Evolutionary conservation across 2,888 invertebrate genomes (phyloP).

Genomic region (Catocala sponsa): DNA sequence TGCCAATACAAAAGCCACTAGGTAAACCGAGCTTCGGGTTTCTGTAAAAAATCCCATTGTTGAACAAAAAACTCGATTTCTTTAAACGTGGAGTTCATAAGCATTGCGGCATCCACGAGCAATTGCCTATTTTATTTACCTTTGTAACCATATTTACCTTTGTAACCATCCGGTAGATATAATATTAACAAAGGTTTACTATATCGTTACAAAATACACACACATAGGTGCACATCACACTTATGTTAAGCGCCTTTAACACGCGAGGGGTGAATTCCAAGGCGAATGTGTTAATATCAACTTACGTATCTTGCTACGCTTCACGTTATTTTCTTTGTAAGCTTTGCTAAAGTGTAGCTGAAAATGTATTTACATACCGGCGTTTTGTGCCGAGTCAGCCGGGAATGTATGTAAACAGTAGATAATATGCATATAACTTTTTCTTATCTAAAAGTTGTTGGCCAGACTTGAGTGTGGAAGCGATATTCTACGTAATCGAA

Average conservation of each 20-base stretch:
- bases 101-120: no score
- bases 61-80: no score
- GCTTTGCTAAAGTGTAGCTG: not conserved
- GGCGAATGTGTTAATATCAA: constrained; percentile 12
- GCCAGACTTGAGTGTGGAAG: not conserved
- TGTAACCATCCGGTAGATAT: no score
- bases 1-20: no score
- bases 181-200: no score
- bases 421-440: constrained; percentile 2
- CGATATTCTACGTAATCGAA: not conserved
- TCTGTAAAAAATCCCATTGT: no score
- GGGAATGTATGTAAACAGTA: not conserved
- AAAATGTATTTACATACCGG: not conserved
- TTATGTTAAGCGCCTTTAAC: constrained; percentile 8
- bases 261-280: constrained; percentile 21
- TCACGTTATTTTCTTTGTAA: constrained; percentile 9
- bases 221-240: not conserved
- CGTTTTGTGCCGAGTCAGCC: no score
- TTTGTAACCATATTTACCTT: no score
- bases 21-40: no score
- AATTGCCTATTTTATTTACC: no score
- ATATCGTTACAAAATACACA: constrained; percentile 1
- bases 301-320: constrained; percentile 8
- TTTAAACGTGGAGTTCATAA: no score
- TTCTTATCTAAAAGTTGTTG: not conserved